Evolutionary conservation across 2,888 invertebrate genomes (phyloP).

Genomic region (Galeruca laticollis): DNA sequence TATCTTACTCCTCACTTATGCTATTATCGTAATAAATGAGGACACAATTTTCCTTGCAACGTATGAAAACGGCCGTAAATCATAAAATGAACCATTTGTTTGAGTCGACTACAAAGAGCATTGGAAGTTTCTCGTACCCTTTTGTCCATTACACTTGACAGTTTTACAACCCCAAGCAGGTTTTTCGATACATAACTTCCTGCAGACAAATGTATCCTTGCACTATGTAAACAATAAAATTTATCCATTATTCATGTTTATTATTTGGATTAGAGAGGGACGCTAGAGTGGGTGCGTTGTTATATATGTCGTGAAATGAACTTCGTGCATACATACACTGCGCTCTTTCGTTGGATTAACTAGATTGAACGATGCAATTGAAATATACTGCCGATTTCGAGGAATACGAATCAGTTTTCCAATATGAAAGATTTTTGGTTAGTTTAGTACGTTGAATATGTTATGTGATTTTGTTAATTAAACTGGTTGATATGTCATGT

Average conservation of each 20-base stretch:
- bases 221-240: constrained; percentile 30
- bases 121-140: constrained; percentile 16
- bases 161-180: constrained; percentile 29
- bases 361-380: background rate
- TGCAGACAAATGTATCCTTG: constrained; percentile 31
- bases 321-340: constrained; percentile 12
- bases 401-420: background rate
- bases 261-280: constrained; percentile 31
- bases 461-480: no score
- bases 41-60: background rate
- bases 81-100: constrained; percentile 18
- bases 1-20: no score
- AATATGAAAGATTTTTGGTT: no score
- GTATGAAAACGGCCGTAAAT: constrained; percentile 10
- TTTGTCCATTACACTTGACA: constrained; percentile 31
- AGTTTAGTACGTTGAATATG: no score
- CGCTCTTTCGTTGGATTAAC: background rate
- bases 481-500: no score
- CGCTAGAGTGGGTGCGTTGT: constrained; percentile 10
- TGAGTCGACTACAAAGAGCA: constrained; percentile 22
- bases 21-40: no score
- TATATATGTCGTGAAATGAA: constrained; percentile 10
- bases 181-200: constrained; percentile 34
- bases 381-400: background rate
- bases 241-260: constrained; percentile 37